Percentiles rank a stretch among this genome's conserved stretches.
Evolutionary conservation across 2,888 invertebrate species (phyloP).

Genomic region (Shargacucullia verbasci): DNA sequence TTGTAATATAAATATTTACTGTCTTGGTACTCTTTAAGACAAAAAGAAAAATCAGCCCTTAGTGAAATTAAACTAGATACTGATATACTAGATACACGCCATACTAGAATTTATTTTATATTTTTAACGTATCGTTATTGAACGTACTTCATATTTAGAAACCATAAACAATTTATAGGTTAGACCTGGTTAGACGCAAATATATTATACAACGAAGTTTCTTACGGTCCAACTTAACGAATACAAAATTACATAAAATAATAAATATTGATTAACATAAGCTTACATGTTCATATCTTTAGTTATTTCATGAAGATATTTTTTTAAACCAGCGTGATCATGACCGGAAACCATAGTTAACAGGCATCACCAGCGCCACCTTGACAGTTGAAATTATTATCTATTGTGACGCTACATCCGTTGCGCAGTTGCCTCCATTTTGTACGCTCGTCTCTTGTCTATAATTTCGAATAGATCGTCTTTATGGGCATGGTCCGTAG

Average conservation of each 20-base stretch:
- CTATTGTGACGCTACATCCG: slow-evolving; percentile 55
- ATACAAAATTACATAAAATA: neutral
- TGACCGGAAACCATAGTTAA: slow-evolving; percentile 30
- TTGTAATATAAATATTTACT: no score
- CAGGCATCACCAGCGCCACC: slow-evolving; percentile 37
- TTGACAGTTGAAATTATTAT: slow-evolving; percentile 29
- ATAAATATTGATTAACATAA: neutral
- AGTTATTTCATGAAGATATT: neutral
- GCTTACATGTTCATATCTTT: neutral
- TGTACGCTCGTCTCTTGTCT: slow-evolving; percentile 83
- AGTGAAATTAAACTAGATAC: no score
- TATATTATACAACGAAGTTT: no score
- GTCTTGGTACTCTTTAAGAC: no score
- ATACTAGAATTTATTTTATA: no score
- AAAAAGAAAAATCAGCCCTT: no score
- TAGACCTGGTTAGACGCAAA: no score
- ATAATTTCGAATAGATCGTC: slow-evolving; percentile 85
- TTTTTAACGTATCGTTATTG: no score
- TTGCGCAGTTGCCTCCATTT: slow-evolving; percentile 76
- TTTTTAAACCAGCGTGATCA: neutral
- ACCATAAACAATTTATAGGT: no score
- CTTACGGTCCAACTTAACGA: no score
- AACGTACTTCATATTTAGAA: no score
- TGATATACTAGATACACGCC: no score
- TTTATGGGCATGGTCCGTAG: slow-evolving; percentile 88